Conservation (phyloP, 2,888 invertebrate genomes). For the Tribolium freemani region DNA sequence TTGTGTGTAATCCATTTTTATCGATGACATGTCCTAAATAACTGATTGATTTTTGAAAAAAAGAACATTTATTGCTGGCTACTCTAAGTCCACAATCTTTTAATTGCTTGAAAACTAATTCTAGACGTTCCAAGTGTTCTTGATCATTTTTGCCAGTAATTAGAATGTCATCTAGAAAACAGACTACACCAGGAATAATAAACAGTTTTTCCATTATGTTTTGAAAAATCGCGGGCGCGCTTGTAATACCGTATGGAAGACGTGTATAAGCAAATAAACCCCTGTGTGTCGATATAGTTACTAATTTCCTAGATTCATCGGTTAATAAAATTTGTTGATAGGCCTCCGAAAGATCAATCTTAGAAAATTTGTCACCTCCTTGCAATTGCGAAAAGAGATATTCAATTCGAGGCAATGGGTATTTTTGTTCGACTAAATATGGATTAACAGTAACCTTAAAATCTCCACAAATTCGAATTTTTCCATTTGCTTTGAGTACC, state of each 20-base stretch:
- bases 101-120: constrained; percentile 41
- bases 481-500: constrained; percentile 50
- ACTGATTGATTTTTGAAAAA: constrained; percentile 44
- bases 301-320: constrained; percentile 48
- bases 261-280: constrained; percentile 53
- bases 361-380: constrained; percentile 49
- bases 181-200: constrained; percentile 41
- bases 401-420: constrained; percentile 50
- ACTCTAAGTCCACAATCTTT: constrained; percentile 46
- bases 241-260: constrained; percentile 56
- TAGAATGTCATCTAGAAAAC: constrained; percentile 44
- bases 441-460: constrained; percentile 49
- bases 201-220: constrained; percentile 57
- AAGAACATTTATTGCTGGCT: constrained; percentile 50
- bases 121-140: constrained; percentile 29
- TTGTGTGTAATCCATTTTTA: constrained; percentile 48
- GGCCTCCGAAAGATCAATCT: constrained; percentile 54
- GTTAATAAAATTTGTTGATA: constrained; percentile 51
- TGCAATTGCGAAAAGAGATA: constrained; percentile 47
- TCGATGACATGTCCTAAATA: constrained; percentile 51
- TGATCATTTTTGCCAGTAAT: constrained; percentile 46
- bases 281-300: constrained; percentile 54
- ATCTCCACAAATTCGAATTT: constrained; percentile 53
- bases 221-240: constrained; percentile 57
- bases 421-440: constrained; percentile 43